phyloP scores from a whole-genome alignment of 2,113 vertebrate species.

The Picathartes gymnocephalus region DNA sequence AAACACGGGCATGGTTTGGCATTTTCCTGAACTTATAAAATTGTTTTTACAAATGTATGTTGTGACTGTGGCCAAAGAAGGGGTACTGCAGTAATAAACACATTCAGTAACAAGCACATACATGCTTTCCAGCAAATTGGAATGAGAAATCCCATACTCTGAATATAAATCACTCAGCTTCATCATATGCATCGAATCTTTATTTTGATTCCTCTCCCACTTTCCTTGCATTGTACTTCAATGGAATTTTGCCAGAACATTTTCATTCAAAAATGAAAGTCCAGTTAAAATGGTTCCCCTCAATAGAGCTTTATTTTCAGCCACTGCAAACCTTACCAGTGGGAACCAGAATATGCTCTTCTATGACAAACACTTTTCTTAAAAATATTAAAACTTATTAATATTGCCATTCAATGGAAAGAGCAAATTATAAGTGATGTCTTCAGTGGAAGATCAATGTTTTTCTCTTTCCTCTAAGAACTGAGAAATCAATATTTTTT shows the following conservation, averaged over 20 bases:
- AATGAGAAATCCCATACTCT: not conserved
- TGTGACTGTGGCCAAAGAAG: not conserved
- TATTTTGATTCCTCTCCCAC: not conserved
- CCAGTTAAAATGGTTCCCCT: not conserved
- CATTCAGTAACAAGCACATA: not conserved
- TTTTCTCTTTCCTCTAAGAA: not conserved
- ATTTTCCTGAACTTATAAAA: not conserved
- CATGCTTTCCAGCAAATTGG: not conserved
- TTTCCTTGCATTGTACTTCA: not conserved
- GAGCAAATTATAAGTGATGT: not conserved
- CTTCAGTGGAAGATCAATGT: not conserved
- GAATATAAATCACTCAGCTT: slow-evolving; percentile 12
- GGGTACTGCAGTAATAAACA: not conserved
- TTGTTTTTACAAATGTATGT: not conserved
- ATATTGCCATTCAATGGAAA: not conserved
- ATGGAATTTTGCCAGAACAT: not conserved
- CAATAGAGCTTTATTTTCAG: not conserved
- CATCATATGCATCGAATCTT: not conserved
- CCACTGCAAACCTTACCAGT: not conserved
- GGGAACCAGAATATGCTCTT: not conserved
- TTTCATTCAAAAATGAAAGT: slow-evolving; percentile 39
- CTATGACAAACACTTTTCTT: not conserved
- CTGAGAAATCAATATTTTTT: not conserved
- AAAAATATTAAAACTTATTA: not conserved
- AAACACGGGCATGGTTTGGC: not conserved